Evolutionary conservation across 2,888 invertebrate genomes (phyloP).

Genomic region (Acanthosepion pharaonis): DNA sequence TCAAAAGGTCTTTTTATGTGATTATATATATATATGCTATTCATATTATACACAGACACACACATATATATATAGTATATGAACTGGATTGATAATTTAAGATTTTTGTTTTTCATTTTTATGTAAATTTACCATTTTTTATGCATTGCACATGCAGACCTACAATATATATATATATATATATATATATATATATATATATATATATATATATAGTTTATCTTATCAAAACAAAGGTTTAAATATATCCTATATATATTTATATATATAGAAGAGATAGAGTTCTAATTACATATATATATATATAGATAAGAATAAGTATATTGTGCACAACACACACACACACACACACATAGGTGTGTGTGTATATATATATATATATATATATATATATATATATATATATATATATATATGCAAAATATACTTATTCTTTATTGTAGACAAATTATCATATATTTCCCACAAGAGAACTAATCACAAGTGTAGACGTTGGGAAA

Average conservation of each 20-base stretch:
- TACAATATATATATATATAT: too few relatives aligned
- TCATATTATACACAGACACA: too few relatives aligned
- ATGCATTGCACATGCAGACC: too few relatives aligned
- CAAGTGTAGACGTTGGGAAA: background rate
- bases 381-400: background rate
- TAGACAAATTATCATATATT: conserved; percentile 12
- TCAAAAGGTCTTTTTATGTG: too few relatives aligned
- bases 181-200: too few relatives aligned
- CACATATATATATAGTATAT: too few relatives aligned
- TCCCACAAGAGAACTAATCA: background rate
- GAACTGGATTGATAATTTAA: too few relatives aligned
- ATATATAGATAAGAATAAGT: background rate
- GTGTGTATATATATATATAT: background rate
- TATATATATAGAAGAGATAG: background rate
- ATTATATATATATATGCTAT: too few relatives aligned
- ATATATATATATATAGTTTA: too few relatives aligned
- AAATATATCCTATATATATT: background rate
- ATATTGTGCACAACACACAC: background rate
- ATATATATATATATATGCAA: background rate
- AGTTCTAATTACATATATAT: background rate
- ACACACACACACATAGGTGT: background rate
- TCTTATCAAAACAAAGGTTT: too few relatives aligned
- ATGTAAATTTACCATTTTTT: too few relatives aligned
- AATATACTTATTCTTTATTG: background rate
- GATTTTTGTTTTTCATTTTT: too few relatives aligned